A percentile compares a stretch with the other conserved stretches of the same genome.
These are phyloP conservation scores for Meandrina meandrites DNA, from an alignment of 92 coral and sea anemone genomes.

Conservation along the genomic window DNA sequence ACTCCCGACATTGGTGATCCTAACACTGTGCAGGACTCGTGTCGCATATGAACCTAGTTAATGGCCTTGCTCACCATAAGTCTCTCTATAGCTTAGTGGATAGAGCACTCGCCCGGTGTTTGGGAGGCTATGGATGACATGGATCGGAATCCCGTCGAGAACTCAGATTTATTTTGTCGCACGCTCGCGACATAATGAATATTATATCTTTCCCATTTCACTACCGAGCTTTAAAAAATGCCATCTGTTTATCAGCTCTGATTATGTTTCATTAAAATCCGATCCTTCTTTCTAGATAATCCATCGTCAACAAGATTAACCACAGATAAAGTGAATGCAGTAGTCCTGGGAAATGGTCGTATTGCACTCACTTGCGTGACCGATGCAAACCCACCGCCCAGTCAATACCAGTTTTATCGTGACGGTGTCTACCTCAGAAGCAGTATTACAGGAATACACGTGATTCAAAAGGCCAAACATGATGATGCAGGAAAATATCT, in stretches of 20 bases:
- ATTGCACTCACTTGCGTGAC: conserved; percentile 63
- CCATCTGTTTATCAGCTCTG: neutral
- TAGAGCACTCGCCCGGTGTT: too few relatives aligned
- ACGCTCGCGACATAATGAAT: too few relatives aligned
- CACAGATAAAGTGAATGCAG: conserved; percentile 50
- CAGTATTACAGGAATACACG: conserved; percentile 43
- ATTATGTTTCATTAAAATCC: neutral
- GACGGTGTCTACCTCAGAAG: conserved; percentile 47
- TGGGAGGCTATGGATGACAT: too few relatives aligned
- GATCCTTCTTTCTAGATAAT: conserved; percentile 44
- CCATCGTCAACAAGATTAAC: conserved; percentile 62
- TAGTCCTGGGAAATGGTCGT: conserved; percentile 71
- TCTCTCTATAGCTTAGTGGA: too few relatives aligned
- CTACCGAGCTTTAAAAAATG: too few relatives aligned
- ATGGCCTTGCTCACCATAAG: too few relatives aligned
- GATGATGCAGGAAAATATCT: conserved; percentile 63
- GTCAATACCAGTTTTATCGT: conserved; percentile 63
- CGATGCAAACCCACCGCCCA: conserved; percentile 70
- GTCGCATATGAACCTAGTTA: too few relatives aligned
- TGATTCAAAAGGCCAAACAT: conserved; percentile 53
- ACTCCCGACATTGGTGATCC: too few relatives aligned
- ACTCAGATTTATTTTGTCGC: too few relatives aligned
- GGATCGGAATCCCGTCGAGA: too few relatives aligned
- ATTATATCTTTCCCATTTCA: neutral
- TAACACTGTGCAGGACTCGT: too few relatives aligned